Evolutionary conservation across 2,888 invertebrate genomes (phyloP).

Genomic region (Cistogaster globosa): DNA sequence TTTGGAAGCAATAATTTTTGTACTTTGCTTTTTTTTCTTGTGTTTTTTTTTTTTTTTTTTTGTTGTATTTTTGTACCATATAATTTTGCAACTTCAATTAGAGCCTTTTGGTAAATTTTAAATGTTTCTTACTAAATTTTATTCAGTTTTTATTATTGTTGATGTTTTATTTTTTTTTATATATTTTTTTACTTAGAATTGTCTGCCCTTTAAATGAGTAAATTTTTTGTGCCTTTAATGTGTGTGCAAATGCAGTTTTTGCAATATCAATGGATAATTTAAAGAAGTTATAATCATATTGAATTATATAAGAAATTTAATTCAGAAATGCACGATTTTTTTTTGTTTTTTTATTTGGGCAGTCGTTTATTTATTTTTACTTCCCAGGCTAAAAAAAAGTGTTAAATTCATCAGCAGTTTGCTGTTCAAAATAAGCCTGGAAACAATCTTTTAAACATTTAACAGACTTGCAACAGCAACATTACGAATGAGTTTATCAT

Average conservation of each 20-base stretch:
- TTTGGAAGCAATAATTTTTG: conserved; percentile 67
- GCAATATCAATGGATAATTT: conserved; percentile 17
- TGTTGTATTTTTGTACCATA: conserved; percentile 56
- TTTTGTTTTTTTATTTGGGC: neutral
- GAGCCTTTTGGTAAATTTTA: conserved; percentile 66
- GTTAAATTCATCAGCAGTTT: too few relatives aligned
- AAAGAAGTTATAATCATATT: conserved; percentile 23
- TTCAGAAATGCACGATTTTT: neutral
- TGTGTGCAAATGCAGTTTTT: conserved; percentile 8
- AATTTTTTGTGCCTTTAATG: conserved; percentile 5
- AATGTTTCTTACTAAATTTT: conserved; percentile 56
- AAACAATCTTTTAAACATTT: too few relatives aligned
- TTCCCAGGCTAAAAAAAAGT: too few relatives aligned
- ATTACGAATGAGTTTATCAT: too few relatives aligned
- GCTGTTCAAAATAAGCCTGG: too few relatives aligned
- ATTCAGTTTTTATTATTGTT: conserved; percentile 25
- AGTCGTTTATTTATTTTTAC: neutral
- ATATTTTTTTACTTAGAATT: conserved; percentile 45
- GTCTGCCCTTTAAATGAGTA: conserved; percentile 40
- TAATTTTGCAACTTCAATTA: conserved; percentile 69
- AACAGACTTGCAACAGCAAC: too few relatives aligned
- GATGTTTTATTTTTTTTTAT: conserved; percentile 3
- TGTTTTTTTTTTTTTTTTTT: neutral
- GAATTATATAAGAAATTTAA: conserved; percentile 35
- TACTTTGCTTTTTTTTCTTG: neutral